Evolutionary conservation across 2,888 invertebrate genomes (phyloP).

Genomic region (Drosophila testacea): DNA sequence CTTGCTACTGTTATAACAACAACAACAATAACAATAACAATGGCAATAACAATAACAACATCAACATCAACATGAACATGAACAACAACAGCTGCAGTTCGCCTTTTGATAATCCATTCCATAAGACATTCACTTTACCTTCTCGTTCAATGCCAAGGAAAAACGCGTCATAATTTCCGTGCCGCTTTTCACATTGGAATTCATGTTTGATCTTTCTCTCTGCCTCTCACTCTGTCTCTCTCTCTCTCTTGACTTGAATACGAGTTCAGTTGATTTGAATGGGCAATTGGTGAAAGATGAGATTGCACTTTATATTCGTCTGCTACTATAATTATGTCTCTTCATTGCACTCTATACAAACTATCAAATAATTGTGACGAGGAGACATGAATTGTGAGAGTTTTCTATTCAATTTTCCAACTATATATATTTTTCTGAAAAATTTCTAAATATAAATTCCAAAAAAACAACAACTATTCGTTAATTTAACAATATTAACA

Average conservation of each 20-base stretch:
- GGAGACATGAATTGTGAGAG: not conserved
- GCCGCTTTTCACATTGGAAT: constrained; percentile 44
- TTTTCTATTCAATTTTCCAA: not conserved
- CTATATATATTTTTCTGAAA: too few relatives aligned
- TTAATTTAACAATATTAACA: too few relatives aligned
- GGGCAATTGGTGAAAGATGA: constrained; percentile 65
- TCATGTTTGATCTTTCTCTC: constrained; percentile 8
- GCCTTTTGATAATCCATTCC: constrained; percentile 38
- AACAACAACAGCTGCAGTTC: constrained; percentile 30
- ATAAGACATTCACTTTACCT: constrained; percentile 69
- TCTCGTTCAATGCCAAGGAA: constrained; percentile 71
- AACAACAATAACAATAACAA: constrained; percentile 25
- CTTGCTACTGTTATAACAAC: constrained; percentile 46
- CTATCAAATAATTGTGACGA: not conserved
- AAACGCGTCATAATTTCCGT: constrained; percentile 72
- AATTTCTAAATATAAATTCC: too few relatives aligned
- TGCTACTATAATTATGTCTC: constrained; percentile 24
- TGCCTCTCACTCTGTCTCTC: not conserved
- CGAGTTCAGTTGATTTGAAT: constrained; percentile 32
- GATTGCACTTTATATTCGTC: constrained; percentile 39
- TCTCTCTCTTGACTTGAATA: constrained; percentile 5
- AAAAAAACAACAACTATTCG: too few relatives aligned
- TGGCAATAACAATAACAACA: constrained; percentile 26
- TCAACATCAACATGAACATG: constrained; percentile 19
- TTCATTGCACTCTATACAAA: not conserved